phyloP scores from a whole-genome alignment of 2,113 vertebrate genomes.

The Colinus virginianus region DNA sequence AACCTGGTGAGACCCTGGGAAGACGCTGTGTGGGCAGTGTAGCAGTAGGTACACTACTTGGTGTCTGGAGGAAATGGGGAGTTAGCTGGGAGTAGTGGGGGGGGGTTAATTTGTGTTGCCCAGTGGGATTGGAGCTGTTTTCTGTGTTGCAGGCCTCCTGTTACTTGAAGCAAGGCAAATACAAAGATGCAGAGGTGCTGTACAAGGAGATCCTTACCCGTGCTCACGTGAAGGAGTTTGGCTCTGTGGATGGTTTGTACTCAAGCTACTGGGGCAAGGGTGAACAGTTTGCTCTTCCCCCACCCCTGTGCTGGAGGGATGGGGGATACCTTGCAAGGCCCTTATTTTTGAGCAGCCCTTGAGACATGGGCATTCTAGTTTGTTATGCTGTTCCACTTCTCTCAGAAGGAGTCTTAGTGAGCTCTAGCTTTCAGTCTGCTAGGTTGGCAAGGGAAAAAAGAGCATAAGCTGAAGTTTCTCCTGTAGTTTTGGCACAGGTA shows the following conservation, averaged over 20 bases:
- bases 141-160: constrained; percentile 89
- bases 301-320: neutral
- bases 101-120: neutral
- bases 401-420: neutral
- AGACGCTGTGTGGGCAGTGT: neutral
- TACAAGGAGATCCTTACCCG: constrained; percentile 99
- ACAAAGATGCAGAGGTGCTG: constrained; percentile 93
- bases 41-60: neutral
- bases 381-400: neutral
- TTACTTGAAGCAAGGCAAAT: constrained; percentile 97
- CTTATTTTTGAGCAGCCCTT: neutral
- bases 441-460: neutral
- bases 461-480: neutral
- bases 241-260: constrained; percentile 94
- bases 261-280: neutral
- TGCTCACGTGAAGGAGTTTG: constrained; percentile 98
- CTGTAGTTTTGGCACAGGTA: neutral
- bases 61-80: neutral
- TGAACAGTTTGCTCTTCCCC: neutral
- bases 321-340: neutral
- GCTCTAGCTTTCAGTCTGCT: neutral
- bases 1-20: constrained; percentile 86
- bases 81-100: neutral
- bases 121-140: neutral
- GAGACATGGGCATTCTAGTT: neutral